Evolutionary conservation across 2,888 invertebrate genomes (phyloP).

Genomic region (Alloplasta piceator): DNA sequence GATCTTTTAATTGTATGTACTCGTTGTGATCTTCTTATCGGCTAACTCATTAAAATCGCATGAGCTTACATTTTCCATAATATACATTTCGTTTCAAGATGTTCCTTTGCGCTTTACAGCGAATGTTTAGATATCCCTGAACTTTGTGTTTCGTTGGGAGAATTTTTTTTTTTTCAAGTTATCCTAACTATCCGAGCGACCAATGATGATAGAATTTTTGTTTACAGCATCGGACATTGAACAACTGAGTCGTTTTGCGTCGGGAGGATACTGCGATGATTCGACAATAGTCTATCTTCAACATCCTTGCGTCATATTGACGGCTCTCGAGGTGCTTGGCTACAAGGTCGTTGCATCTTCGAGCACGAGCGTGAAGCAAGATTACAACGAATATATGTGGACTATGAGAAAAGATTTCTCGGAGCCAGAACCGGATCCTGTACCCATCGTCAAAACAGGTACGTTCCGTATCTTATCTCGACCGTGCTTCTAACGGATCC

Average conservation of each 20-base stretch:
- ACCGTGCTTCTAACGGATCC: neutral
- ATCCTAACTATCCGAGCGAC: neutral
- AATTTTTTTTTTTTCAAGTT: slow-evolving; percentile 5
- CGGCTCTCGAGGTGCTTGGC: slow-evolving; percentile 94
- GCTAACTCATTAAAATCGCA: slow-evolving; percentile 33
- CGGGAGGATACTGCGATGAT: slow-evolving; percentile 93
- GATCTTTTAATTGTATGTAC: slow-evolving; percentile 21
- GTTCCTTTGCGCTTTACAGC: neutral
- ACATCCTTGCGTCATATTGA: slow-evolving; percentile 94
- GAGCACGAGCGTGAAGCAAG: slow-evolving; percentile 93
- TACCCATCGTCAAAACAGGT: slow-evolving; percentile 77
- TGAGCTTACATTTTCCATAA: slow-evolving; percentile 11
- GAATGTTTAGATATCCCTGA: neutral
- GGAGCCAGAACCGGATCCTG: slow-evolving; percentile 89
- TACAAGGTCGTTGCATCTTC: slow-evolving; percentile 95
- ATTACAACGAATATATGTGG: slow-evolving; percentile 97
- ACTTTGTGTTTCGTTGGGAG: neutral
- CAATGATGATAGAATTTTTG: slow-evolving; percentile 5
- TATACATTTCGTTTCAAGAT: too few species aligned
- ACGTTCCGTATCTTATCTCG: slow-evolving; percentile 56
- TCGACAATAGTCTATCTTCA: slow-evolving; percentile 94
- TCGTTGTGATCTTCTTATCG: slow-evolving; percentile 6
- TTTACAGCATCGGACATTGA: slow-evolving; percentile 90
- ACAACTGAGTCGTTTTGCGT: slow-evolving; percentile 92
- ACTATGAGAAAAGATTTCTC: slow-evolving; percentile 95